phyloP scores from a whole-genome alignment of 2,888 invertebrate genomes.

The Cenopis cana region DNA sequence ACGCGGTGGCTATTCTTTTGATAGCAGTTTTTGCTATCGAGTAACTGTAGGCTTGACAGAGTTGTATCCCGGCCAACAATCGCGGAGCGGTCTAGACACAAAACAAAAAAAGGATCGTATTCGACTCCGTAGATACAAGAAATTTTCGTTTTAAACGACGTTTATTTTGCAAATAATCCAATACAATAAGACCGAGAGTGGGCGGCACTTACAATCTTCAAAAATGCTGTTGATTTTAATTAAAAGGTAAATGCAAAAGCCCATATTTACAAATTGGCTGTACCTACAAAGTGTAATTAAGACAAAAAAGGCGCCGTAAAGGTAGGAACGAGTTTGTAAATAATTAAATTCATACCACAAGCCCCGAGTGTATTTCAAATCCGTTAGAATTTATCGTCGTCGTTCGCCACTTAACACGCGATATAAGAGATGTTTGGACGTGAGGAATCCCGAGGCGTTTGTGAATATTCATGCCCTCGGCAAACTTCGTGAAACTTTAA shows the following conservation, averaged over 20 bases:
- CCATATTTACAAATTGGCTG: not conserved
- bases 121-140: not conserved
- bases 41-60: constrained; percentile 11
- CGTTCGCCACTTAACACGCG: constrained; percentile 58
- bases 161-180: not conserved
- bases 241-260: too few species aligned
- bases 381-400: constrained; percentile 46
- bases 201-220: too few species aligned
- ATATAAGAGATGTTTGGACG: constrained; percentile 65
- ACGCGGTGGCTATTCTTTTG: constrained; percentile 48
- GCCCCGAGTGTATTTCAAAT: constrained; percentile 31
- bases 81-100: not conserved
- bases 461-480: constrained; percentile 74
- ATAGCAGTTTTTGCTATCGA: constrained; percentile 26
- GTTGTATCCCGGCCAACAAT: constrained; percentile 11
- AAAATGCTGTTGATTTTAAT: too few species aligned
- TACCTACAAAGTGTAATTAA: not conserved
- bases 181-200: too few species aligned
- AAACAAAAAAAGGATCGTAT: not conserved
- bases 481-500: constrained; percentile 62
- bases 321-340: not conserved
- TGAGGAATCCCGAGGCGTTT: constrained; percentile 65
- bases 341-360: not conserved
- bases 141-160: not conserved
- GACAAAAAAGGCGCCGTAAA: too few species aligned